phyloP scores from a whole-genome alignment of 2,888 invertebrate genomes.

The Diaphora mendica region DNA sequence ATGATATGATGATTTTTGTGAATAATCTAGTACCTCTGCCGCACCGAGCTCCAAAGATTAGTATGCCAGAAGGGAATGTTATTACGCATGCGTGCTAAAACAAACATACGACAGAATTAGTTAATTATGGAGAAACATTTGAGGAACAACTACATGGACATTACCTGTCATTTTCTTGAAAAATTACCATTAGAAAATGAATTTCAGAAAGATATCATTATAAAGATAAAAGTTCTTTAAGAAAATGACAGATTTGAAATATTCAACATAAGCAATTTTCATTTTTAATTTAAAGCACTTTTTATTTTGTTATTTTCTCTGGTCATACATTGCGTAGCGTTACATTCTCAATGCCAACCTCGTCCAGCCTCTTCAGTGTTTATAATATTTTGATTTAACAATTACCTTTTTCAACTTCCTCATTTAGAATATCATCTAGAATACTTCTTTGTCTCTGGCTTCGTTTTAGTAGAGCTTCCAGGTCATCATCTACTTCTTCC shows the following conservation, averaged over 20 bases:
- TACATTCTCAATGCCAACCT: constrained; percentile 75
- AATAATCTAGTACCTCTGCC: constrained; percentile 69
- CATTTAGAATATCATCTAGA: constrained; percentile 89
- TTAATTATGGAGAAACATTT: constrained; percentile 63
- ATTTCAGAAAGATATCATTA: constrained; percentile 18
- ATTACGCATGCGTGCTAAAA: constrained; percentile 87
- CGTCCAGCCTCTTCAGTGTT: constrained; percentile 57
- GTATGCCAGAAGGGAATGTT: constrained; percentile 87
- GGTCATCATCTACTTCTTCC: constrained; percentile 83
- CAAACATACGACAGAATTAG: constrained; percentile 85
- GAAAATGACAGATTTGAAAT: constrained; percentile 65
- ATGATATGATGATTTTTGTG: constrained; percentile 64
- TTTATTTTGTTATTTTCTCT: constrained; percentile 62
- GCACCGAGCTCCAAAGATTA: constrained; percentile 80
- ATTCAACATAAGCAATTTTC: constrained; percentile 61
- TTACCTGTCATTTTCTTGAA: constrained; percentile 62
- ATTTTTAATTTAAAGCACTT: constrained; percentile 64
- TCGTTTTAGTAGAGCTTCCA: constrained; percentile 88
- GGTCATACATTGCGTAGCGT: constrained; percentile 76
- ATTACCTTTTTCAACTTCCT: constrained; percentile 87
- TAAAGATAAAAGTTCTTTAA: constrained; percentile 27
- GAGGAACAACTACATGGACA: constrained; percentile 50
- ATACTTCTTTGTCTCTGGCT: constrained; percentile 90
- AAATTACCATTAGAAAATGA: constrained; percentile 27
- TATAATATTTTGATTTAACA: constrained; percentile 71